A percentile compares a stretch with the other conserved stretches of the same genome.
These are phyloP conservation scores for Diaprepes abbreviatus DNA, from an alignment of 2,888 invertebrate species.

Conservation along the genomic window DNA sequence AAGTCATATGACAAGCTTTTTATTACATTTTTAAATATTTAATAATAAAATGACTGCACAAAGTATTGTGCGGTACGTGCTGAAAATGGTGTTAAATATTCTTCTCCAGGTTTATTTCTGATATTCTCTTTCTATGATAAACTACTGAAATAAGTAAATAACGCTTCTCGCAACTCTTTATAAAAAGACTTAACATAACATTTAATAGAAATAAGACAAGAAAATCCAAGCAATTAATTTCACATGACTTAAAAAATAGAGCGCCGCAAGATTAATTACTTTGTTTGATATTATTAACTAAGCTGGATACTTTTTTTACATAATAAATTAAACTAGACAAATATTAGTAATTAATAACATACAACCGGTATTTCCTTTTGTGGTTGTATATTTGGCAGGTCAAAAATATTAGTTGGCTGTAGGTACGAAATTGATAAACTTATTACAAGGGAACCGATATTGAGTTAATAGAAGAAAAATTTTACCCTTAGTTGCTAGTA, in stretches of 20 bases:
- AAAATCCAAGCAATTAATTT: constrained; percentile 25
- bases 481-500: too few species aligned
- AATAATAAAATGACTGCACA: too few species aligned
- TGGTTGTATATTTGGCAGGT: background rate
- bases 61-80: too few species aligned
- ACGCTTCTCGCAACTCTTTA: background rate
- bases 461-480: too few species aligned
- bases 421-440: too few species aligned
- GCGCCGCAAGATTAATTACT: constrained; percentile 19
- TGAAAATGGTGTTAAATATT: too few species aligned
- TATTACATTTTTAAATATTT: too few species aligned
- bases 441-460: too few species aligned
- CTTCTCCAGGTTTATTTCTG: too few species aligned
- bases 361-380: background rate
- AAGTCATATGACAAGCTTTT: too few species aligned
- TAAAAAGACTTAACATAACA: background rate
- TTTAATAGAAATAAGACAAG: background rate
- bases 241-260: constrained; percentile 17
- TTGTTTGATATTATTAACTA: constrained; percentile 4
- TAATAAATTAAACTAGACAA: background rate
- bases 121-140: too few species aligned
- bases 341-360: constrained; percentile 1
- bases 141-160: too few species aligned
- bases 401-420: background rate
- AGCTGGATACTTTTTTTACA: background rate